phyloP scores from a whole-genome alignment of 2,113 vertebrate species.

The Aythya baeri region DNA sequence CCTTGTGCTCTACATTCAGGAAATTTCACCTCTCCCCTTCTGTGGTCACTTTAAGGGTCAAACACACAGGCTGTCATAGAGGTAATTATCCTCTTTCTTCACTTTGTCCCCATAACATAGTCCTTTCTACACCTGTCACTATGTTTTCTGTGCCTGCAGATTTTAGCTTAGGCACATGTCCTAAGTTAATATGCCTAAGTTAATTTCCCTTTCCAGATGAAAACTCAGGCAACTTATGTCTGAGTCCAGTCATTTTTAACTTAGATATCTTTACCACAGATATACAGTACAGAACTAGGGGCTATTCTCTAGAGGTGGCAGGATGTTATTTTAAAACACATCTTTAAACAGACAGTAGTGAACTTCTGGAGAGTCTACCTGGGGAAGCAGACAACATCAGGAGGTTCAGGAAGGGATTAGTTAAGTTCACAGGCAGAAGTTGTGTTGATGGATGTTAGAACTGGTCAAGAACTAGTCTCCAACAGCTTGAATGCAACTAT shows the following conservation, averaged over 20 bases:
- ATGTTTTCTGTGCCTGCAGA: neutral
- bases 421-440: neutral
- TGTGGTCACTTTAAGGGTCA: neutral
- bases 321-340: neutral
- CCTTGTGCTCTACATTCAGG: neutral
- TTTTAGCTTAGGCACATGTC: accelerated
- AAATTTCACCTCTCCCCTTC: neutral
- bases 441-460: neutral
- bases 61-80: neutral
- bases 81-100: neutral
- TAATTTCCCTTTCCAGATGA: neutral
- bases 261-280: neutral
- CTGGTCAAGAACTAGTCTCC: neutral
- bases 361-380: neutral
- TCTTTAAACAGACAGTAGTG: neutral
- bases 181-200: no score
- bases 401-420: neutral
- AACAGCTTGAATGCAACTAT: neutral
- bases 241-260: neutral
- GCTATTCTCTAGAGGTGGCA: neutral
- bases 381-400: neutral
- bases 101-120: neutral
- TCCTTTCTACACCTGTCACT: neutral
- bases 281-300: neutral
- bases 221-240: neutral